Base-by-base conservation (phyloP, 2,797 vertebrate genomes). In the Ptychadena robeensis region DNA sequence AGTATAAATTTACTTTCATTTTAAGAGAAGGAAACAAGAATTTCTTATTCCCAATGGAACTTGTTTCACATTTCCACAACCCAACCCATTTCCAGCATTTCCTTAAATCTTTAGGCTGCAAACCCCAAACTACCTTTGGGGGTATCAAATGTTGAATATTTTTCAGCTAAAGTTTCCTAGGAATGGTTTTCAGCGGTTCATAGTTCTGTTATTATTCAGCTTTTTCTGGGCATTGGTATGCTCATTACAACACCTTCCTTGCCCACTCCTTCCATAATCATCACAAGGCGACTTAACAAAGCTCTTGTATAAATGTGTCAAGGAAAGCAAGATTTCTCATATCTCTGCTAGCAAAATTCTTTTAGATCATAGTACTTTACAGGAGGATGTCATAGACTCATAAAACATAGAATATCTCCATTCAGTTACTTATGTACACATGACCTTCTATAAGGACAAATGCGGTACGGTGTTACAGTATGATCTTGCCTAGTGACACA, bases 111-210 rank as follows among this genome's bases (percentile, higher is more conserved):
- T 37, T 53, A 65, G 79, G 75, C 66, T 14, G 59, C 72, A 57
- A 73, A 79, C 82, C 53, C 67, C 30, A 66, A 73, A 66, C 68
- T 66, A 67, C 87, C 89, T 87, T 87, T 69, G 79, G 90, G 89
- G 88, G 90, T 37, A 75, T 88, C 78, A 87, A 15, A 35, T 83
- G 91, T 90, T 91, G 91, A 86, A 78, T 88, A 87, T 92, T 90
- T 93, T 90, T 85, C 85, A 90, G 86, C 90, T 92, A 88, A 89
- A 87, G 89, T 93, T 93, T 92, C 91, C 81, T 80, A 82, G 30
- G 83, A 37, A 1, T 87, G 88, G 89, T 90, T 89, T 89, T 53
- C 6, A 88, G 89, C 0, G 79, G 92, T 91, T 92, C 89, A 91
- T 87, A 87, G 82, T 86, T 88, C 87, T 93, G 90, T 91, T 93